Evolutionary conservation across 2,797 vertebrate species (phyloP), one percentile per base, ranked within the genome.

Genomic region (Meda fulgida): DNA sequence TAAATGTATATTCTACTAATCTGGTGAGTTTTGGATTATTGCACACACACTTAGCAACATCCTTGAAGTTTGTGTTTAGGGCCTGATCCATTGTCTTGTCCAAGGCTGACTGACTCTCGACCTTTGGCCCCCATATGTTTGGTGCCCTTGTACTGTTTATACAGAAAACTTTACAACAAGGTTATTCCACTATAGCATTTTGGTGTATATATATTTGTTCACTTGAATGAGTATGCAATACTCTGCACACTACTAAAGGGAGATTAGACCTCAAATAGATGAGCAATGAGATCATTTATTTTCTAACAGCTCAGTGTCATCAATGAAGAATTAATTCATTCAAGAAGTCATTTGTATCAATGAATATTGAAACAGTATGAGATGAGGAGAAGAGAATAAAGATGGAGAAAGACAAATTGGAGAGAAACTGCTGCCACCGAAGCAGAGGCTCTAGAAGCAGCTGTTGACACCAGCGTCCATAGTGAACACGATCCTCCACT

Each of bases 41-140:
- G 16, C 40, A 48, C 60, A 79, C 60, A 67, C 63, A 36, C 10
- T 31, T 14, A 18, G 65, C 31, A 38, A n/a, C 80, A 81, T 71
- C 80, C 80, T 81, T 81, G 80, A 81, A 18, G 29, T 71, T 29
- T 71, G 67, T 43, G 80, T 55, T 55, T 71, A 58, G 43, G 5
- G 58, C 18, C 18, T 2, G 11, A 72, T 60, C 19, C 36, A 8
- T 51, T 8, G 8, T 31, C 34, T 81, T 18, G 31, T 26, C n/a
- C 79, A 81, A 81, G 79, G 65, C 4, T 55, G 21, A 7, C 34
- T 70, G 65, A 55, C 46, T 40, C 46, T 69, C 9, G 14, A 66
- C 21, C 29, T 51, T 69, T 69, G 46, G 34, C 63, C 18, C 5
- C 3, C 38, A 14, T 26, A 21, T 23, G 23, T 79, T 66, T 69